phyloP scores from a whole-genome alignment of 2,113 vertebrate genomes.

The Clarias batrachus region DNA sequence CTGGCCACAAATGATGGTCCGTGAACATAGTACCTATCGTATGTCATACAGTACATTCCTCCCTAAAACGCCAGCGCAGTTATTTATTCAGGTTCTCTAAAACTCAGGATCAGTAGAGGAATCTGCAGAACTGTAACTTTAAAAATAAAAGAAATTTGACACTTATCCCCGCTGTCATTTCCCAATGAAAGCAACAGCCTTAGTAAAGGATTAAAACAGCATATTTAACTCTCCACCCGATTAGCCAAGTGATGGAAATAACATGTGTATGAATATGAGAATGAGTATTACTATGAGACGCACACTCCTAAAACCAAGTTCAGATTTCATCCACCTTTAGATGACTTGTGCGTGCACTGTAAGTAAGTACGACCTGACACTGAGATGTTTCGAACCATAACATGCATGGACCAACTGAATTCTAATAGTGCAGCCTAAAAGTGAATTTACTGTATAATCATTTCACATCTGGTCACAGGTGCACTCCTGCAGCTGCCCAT shows the following conservation, averaged over 20 bases:
- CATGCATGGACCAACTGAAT: neutral
- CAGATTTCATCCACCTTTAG: too few species aligned
- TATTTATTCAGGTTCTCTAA: neutral
- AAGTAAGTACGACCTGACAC: neutral
- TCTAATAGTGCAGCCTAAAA: neutral
- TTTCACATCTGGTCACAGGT: neutral
- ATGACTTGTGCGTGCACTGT: neutral
- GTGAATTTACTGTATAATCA: neutral
- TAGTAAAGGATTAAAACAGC: neutral
- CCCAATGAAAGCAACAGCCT: neutral
- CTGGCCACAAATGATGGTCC: conserved; percentile 23
- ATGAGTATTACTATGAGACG: neutral
- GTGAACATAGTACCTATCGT: neutral
- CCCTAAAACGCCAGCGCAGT: neutral
- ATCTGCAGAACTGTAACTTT: neutral
- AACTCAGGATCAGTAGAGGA: neutral
- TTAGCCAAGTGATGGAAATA: neutral
- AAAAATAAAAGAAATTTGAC: neutral
- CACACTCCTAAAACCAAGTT: neutral
- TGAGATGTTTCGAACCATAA: neutral
- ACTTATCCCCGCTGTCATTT: neutral
- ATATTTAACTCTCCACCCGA: neutral
- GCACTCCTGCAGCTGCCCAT: neutral
- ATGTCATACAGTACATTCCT: neutral
- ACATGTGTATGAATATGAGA: neutral